Base-by-base conservation (phyloP, 2,113 vertebrate species). In the Rana temporaria region DNA sequence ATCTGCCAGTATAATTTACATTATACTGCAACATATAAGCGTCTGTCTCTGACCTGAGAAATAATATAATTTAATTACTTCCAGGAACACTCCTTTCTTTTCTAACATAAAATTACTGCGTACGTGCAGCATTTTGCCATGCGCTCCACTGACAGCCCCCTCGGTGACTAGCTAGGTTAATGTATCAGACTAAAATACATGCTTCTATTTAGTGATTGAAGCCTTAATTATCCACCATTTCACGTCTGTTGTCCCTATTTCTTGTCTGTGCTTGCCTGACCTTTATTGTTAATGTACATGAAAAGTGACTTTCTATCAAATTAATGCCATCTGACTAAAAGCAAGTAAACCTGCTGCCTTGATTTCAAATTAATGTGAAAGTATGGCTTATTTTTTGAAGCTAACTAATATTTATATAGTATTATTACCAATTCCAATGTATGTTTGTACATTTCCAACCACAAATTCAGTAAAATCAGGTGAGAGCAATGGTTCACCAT, bases 221-320 rank as follows among this genome's bases (percentile, higher is more conserved):
- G 66, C 67, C 65, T 79, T 79, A 79, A 72, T 81, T 72, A 81
- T 62, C 34, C 79, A 38, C 20, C 67, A 81, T 18, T 63, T 53
- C 59, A 57, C 38, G 26, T 53, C 68, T 72, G 55, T n/a, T 56
- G 34, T n/a, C 48, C 55, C 30, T 20, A 62, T 80, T 72, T 63
- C 68, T 34, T 55, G 32, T 12, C 56, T 22, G 48, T 71, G 24
- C 22, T 56, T 65, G 17, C 30, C 59, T 72, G 60, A 73, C 69
- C 79, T 32, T 64, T 81, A 81, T 55, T 81, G 79, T 53, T 72
- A 81, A 72, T 72, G 24, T 73, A 81, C 30, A 48, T 73, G 68
- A 72, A 64, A 52, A 81, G 12, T 26, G 17, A 20, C 38, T 55
- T 81, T 63, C 64, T 57, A 66, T 56, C 20, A 81, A 73, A 30